Evolutionary conservation across 2,797 vertebrate species (phyloP), one percentile per base, ranked within the genome.

Genomic region (Cirrhinus mrigala): DNA sequence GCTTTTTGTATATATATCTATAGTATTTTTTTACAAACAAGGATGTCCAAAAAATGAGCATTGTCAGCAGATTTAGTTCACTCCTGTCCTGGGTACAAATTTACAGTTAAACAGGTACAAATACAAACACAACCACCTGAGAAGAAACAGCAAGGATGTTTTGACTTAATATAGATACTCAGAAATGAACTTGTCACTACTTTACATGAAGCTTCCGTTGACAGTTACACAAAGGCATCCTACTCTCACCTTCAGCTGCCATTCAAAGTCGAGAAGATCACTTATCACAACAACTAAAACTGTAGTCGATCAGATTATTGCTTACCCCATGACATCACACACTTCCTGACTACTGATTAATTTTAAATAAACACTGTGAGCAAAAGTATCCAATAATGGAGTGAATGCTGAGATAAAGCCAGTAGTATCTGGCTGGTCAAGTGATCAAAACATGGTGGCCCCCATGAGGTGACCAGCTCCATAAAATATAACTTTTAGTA

Each of bases 301-400:
- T 56, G 9, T 11, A n/a, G 6, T 37, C 1, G 6, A 37, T 77
- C 33, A 77, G 3, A 40, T 24, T 40, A 58, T 76, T 29, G 27
- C 44, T 79, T 12, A 33, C 46, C 60, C 9, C 27, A 24, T 66
- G 44, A 44, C 44, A n/a, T 68, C 60, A 48, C 40, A 77, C 52
- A 8, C 44, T 37, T 80, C 78, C 62, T 68, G 16, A 22, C 77
- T 79, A 50, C 77, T 79, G 60, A 52, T 68, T 52, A 15, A 80
- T 80, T 12, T 80, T 68, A 22, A 68, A 2, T 62, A 68, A 80
- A 68, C 46, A 80, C 11, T 50, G 18, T 33, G 46, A 68, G 48
- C 48, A 75, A 15, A 50, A 10, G 48, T 54, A 52, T 27, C 78
- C 60, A 52, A 29, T 79, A 79, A 48, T 11, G 12, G 11, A 68